Percentiles rank a stretch among this genome's conserved stretches.
phyloP scores from a whole-genome alignment of 2,888 invertebrate species.

The Helicoverpa assulta region DNA sequence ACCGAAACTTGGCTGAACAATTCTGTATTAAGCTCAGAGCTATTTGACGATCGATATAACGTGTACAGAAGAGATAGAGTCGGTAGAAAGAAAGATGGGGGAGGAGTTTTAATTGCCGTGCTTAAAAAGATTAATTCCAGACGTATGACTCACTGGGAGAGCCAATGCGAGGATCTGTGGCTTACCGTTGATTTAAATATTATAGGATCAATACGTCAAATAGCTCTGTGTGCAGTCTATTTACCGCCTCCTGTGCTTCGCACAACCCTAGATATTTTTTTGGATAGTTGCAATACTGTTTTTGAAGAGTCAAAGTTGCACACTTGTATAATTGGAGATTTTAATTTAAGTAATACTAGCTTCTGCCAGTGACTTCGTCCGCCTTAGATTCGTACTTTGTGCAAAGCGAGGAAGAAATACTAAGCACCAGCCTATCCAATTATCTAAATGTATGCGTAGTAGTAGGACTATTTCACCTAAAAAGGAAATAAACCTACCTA shows the following conservation, averaged over 20 bases:
- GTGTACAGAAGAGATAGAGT: slow-evolving; percentile 23
- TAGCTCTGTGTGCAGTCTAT: slow-evolving; percentile 8
- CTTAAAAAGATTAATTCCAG: background rate
- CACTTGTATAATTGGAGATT: background rate
- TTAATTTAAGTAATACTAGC: too few species aligned
- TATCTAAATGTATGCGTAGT: too few species aligned
- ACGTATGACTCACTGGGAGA: slow-evolving; percentile 2
- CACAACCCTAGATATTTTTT: background rate
- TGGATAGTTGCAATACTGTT: background rate
- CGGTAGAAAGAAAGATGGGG: slow-evolving; percentile 2
- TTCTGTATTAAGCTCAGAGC: slow-evolving; percentile 12
- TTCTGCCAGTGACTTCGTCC: too few species aligned
- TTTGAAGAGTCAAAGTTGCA: background rate
- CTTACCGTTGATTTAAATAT: slow-evolving; percentile 1
- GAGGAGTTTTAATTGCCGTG: slow-evolving; percentile 12
- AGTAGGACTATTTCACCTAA: too few species aligned
- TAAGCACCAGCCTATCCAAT: too few species aligned
- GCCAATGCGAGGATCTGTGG: slow-evolving; percentile 20
- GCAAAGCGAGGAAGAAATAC: too few species aligned
- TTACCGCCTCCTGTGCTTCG: slow-evolving; percentile 1
- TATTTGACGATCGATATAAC: slow-evolving; percentile 24
- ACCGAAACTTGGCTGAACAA: slow-evolving; percentile 31
- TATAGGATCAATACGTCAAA: background rate
- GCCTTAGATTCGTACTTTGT: too few species aligned
- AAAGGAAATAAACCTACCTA: too few species aligned